These are phyloP conservation scores for Macrophya annulata DNA, from an alignment of 2,888 invertebrate species.

Conservation along the genomic window DNA sequence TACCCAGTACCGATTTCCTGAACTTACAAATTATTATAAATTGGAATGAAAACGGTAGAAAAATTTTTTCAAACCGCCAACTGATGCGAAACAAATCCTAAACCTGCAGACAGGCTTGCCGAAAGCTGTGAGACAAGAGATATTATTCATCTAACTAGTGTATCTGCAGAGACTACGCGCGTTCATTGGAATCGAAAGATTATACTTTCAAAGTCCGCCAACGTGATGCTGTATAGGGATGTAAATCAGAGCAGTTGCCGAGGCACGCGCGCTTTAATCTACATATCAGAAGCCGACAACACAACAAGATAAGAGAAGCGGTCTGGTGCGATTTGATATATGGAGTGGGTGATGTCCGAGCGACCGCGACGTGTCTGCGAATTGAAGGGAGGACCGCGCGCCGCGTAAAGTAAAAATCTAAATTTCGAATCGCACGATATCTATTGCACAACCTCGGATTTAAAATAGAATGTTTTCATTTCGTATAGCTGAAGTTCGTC, in stretches of 20 bases:
- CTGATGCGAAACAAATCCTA: constrained; percentile 12
- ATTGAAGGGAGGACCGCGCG: constrained; percentile 26
- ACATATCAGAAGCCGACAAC: constrained; percentile 40
- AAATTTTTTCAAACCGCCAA: background rate
- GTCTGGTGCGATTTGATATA: constrained; percentile 42
- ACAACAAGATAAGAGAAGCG: constrained; percentile 53
- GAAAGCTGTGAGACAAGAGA: constrained; percentile 19
- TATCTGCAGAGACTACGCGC: background rate
- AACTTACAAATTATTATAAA: background rate
- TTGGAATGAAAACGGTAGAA: background rate
- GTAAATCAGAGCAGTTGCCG: constrained; percentile 43
- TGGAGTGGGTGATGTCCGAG: constrained; percentile 43
- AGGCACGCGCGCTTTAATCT: constrained; percentile 48
- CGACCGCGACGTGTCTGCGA: constrained; percentile 19
- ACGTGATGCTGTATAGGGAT: constrained; percentile 51
- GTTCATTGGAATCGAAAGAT: constrained; percentile 33
- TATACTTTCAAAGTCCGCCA: constrained; percentile 57
- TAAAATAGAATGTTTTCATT: constrained; percentile 39
- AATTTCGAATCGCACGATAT: constrained; percentile 29
- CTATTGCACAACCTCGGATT: constrained; percentile 32
- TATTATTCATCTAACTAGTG: constrained; percentile 14
- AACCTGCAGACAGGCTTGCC: constrained; percentile 21
- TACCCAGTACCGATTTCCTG: background rate
- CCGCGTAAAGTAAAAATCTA: background rate
- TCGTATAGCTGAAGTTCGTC: constrained; percentile 2